Evolutionary conservation across 2,797 vertebrate species (phyloP), one percentile per base, ranked within the genome.

Genomic region (Enteromius anoplus): DNA sequence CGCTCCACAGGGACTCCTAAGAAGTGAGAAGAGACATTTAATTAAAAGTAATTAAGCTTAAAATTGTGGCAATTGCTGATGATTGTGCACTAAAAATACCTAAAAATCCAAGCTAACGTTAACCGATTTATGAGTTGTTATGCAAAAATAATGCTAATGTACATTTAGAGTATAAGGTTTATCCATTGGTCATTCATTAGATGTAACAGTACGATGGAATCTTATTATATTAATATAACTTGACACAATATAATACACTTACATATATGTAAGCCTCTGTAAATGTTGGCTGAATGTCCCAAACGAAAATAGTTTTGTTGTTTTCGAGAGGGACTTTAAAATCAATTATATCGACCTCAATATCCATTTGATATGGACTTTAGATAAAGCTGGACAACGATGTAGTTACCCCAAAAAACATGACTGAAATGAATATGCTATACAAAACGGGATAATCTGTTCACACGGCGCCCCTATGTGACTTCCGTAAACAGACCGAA

Each of bases 231-330:
- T 73, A n/a, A 55, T 55, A 42, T 65, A 12, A 12, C 62, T 7
- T 34, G 26, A 37, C 23, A 42, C 19, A 64, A 29, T 40, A 34
- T 4, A 2, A 62, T 29, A 8, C 45, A 92, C 93, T 92, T 85
- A 95, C 93, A 82, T 94, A 88, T 86, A 94, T 89, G 9, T 90
- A 85, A 0, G 81, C 90, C 84, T 95, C 91, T 0, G 88, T 62
- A 42, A 84, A 85, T 4, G 1, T n/a, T 0, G 92, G 83, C 26
- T 89, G 84, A 71, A 96, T 91, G 40, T 95, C 91, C 95, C 95
- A 96, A 19, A 96, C 91, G 72, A 96, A 93, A 83, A 97, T 78
- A 0, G 92, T 94, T 83, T 93, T 95, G 7, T 90, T 94, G 58
- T 90, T 90, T 69, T 93, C 94, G 0, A 62, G 5, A 0, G 96